Base-by-base conservation (phyloP, 2,888 invertebrate genomes). In the Lysandra bellargus region DNA sequence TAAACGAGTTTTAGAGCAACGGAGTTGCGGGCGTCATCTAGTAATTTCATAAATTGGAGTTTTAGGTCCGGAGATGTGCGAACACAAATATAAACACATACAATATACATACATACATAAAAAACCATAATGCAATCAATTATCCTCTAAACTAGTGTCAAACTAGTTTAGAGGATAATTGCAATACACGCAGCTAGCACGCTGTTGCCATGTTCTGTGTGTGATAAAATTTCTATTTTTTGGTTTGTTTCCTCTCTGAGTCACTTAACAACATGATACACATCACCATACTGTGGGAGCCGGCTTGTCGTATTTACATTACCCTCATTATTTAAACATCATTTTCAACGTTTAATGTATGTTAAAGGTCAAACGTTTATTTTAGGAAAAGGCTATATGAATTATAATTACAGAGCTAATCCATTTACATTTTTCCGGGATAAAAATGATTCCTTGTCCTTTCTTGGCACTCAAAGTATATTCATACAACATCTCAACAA, bases 221-320 rank as follows among this genome's bases (percentile, higher is more conserved):
- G 64, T 64, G 64, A 64, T 30, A 64, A 64, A 30, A 64, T 64
- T 64, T 64, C 64, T 64, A 64, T 64, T 64, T 64, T 64, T 64
- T 64, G 64, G 64, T 64, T 64, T 23, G 64, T 64, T 64, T 64
- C 64, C 64, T 64, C 61, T 61, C 23, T 64, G 64, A 64, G 30
- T 64, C 64, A 64, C 64, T 6, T 7, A 17, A 61, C 64, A 64
- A 64, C 64, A 64, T 12, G 30, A 64, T 30, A 64, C 64, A 64
- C 61, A 61, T 30, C 30, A 30, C 64, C 64, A 64, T 30, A 64
- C 3, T 64, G 30, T 30, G 64, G 9, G 64, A 64, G 64, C 30
- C 12, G 64, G 30, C 30, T 64, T 30, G 64, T 7, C n/a, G 61
- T 64, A 64, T 64, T 64, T 23, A 64, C 64, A 64, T 64, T 64